A percentile compares a stretch with the other conserved stretches of the same genome.
These are phyloP conservation scores for Lasius fuliginosus DNA, from an alignment of 2,888 invertebrate genomes.

Conservation along the genomic window DNA sequence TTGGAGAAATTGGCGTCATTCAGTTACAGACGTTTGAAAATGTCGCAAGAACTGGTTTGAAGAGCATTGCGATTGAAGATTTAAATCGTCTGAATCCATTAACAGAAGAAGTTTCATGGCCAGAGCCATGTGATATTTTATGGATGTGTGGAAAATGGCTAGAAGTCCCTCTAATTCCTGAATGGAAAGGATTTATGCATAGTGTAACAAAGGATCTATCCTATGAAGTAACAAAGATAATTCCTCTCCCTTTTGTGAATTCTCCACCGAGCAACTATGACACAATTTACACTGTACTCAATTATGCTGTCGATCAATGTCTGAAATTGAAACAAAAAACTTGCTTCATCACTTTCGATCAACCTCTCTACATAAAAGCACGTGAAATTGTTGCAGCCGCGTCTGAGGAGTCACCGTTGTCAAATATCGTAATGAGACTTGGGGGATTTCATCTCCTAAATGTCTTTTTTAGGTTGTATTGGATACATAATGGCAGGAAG, in stretches of 20 bases:
- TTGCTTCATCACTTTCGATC: neutral
- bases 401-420: neutral
- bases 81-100: too few relatives aligned
- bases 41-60: too few relatives aligned
- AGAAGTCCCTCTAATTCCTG: too few relatives aligned
- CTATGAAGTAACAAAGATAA: neutral
- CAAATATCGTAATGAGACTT: neutral
- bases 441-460: neutral
- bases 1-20: too few relatives aligned
- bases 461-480: neutral
- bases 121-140: too few relatives aligned
- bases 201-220: too few relatives aligned
- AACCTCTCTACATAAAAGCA: neutral
- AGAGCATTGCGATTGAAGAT: too few relatives aligned
- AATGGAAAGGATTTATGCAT: too few relatives aligned
- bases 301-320: neutral
- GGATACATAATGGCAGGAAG: neutral
- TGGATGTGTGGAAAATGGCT: too few relatives aligned
- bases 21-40: too few relatives aligned
- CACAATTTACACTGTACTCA: slow-evolving; percentile 54
- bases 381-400: neutral
- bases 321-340: neutral
- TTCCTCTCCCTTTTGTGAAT: slow-evolving; percentile 55
- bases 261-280: slow-evolving; percentile 48
- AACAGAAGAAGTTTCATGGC: too few relatives aligned